These are phyloP conservation scores for Onychomys torridus DNA, from an alignment of 2,797 vertebrate genomes.

Conservation along the genomic window DNA sequence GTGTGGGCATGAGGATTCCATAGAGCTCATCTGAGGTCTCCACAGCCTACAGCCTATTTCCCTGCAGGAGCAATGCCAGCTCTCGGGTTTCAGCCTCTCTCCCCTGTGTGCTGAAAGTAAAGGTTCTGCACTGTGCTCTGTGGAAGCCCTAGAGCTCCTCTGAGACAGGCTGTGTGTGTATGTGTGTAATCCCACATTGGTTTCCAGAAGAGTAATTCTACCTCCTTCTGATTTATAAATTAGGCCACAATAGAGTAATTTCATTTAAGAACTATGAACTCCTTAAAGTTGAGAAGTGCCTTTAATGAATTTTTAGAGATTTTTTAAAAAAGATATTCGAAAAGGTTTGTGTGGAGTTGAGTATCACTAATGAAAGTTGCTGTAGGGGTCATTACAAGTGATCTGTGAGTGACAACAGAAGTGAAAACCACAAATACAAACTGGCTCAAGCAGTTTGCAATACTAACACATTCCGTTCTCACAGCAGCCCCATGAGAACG, in stretches of 20 bases:
- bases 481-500: fast-evolving
- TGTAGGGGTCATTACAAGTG: background rate
- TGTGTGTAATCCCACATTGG: background rate
- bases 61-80: background rate
- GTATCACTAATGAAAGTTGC: too few relatives aligned
- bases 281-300: background rate
- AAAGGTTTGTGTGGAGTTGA: background rate
- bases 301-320: background rate
- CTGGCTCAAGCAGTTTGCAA: background rate
- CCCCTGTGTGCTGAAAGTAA: background rate
- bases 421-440: too few relatives aligned
- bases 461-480: background rate
- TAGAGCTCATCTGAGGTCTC: background rate
- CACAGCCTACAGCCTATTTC: background rate
- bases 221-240: background rate
- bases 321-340: background rate
- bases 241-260: background rate
- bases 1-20: background rate
- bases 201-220: background rate
- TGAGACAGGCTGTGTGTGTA: background rate
- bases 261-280: background rate
- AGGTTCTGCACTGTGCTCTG: background rate
- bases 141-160: background rate
- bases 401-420: background rate
- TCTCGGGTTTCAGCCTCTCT: background rate